These are phyloP conservation scores for Cryptotis parvus DNA, from an alignment of 2,113 vertebrate species.

Conservation along the genomic window DNA sequence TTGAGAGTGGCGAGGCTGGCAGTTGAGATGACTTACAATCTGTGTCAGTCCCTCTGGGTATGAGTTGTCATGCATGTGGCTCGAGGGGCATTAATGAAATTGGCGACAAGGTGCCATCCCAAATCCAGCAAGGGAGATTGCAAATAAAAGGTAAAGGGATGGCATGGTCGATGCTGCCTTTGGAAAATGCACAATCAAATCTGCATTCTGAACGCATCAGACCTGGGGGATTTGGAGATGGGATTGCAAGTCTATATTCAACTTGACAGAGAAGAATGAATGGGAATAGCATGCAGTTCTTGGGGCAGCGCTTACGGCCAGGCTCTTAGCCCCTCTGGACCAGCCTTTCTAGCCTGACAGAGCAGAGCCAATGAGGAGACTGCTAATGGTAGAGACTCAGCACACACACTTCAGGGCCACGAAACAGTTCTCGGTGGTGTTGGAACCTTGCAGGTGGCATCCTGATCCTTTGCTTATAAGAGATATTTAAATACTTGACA, in stretches of 20 bases:
- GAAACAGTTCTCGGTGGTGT: neutral
- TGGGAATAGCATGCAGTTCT: neutral
- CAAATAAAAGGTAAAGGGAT: neutral
- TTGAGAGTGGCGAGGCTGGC: neutral
- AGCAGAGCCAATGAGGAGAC: neutral
- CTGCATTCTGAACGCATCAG: neutral
- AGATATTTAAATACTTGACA: neutral
- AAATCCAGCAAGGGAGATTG: neutral
- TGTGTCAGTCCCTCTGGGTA: neutral
- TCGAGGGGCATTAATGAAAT: neutral
- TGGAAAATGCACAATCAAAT: slow-evolving; percentile 13
- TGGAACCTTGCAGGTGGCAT: neutral
- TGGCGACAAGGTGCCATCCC: neutral
- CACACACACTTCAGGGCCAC: neutral
- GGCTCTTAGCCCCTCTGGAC: neutral
- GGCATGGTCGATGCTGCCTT: neutral
- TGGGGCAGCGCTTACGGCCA: neutral
- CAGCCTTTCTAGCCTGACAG: neutral
- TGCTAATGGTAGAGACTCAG: neutral
- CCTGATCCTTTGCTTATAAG: neutral
- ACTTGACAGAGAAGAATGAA: neutral
- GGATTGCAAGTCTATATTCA: neutral
- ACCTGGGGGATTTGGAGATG: neutral
- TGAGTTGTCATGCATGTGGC: neutral
- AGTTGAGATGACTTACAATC: neutral